Base-by-base conservation (phyloP, 2,113 vertebrate genomes). In the Cyprinodon variegatus region DNA sequence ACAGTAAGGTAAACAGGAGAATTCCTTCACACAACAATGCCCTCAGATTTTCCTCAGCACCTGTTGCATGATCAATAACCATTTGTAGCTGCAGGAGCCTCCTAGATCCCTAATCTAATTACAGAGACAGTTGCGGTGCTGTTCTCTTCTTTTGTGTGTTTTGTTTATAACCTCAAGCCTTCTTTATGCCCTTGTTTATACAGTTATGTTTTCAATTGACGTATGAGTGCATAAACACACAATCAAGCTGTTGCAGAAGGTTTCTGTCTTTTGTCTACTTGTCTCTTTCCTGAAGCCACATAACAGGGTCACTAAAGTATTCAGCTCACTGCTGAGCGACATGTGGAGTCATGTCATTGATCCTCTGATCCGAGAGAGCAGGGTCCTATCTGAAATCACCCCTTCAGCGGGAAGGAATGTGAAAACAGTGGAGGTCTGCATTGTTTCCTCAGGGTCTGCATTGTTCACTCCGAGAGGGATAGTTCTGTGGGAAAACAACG, bases 41-140 rank as follows among this genome's bases (percentile, higher is more conserved):
- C 9, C 43, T 43, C 29, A 65, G 60, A 50, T n/a, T 70, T 20
- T 50, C 7, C 50, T 17, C 22, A 65, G 6, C 68, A 81, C 68
- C 75, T 86, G 81, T 87, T 82, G 83, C 8, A n/a, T 8, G 76
- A 84, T 87, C 81, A 68, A 84, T 85, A 84, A 79, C 65, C 65
- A 73, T 83, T 72, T 77, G 70, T 57, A 65, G 75, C 74, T 64
- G 59, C 62, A 65, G 68, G 8, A 61, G 66, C 38, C 64, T 74
- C 77, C 77, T 36, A 67, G 63, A 74, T 70, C 81, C 78, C 82
- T 5, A 38, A 79, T 36, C 77, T 79, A 4, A 79, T 75, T 43
- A 39, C 64, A 41, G 60, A 81, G 40, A 69, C 45, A 12, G 11
- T 1, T 62, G 41, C 50, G 67, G 22, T 0, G 38, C 22, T 65